A percentile compares a stretch with the other conserved stretches of the same genome.
Evolutionary conservation across 2,888 invertebrate species (phyloP).

Genomic region (Orthosia gracilis): DNA sequence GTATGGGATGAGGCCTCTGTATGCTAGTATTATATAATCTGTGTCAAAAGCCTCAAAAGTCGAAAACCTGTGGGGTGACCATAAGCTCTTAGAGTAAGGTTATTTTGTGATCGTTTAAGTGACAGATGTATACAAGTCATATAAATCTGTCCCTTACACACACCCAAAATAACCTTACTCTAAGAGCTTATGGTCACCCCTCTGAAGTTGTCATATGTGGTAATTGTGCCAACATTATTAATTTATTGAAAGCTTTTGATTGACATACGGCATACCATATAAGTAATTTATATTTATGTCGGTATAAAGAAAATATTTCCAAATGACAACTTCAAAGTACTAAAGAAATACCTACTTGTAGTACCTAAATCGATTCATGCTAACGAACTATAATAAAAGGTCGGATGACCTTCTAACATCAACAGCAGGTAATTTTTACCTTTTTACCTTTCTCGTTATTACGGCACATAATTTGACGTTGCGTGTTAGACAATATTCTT

Average conservation of each 20-base stretch:
- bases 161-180: too few relatives aligned
- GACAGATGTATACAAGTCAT: too few relatives aligned
- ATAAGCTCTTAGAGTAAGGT: too few relatives aligned
- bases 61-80: too few relatives aligned
- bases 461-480: conserved; percentile 33
- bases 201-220: too few relatives aligned
- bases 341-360: conserved; percentile 1
- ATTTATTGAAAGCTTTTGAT: background rate
- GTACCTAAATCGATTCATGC: conserved; percentile 18
- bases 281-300: background rate
- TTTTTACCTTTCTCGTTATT: conserved; percentile 7
- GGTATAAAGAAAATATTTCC: conserved; percentile 6
- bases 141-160: too few relatives aligned
- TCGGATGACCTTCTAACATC: conserved; percentile 20
- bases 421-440: conserved; percentile 11
- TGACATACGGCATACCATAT: background rate
- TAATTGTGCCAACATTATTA: background rate
- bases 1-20: too few relatives aligned
- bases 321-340: background rate
- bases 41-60: too few relatives aligned
- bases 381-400: conserved; percentile 34
- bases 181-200: too few relatives aligned
- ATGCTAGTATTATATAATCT: too few relatives aligned
- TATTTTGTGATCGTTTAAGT: too few relatives aligned
- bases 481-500: conserved; percentile 49